Evolutionary conservation across 1,140 invertebrate genomes (phyloP).

Genomic region (Whitmania pigra): DNA sequence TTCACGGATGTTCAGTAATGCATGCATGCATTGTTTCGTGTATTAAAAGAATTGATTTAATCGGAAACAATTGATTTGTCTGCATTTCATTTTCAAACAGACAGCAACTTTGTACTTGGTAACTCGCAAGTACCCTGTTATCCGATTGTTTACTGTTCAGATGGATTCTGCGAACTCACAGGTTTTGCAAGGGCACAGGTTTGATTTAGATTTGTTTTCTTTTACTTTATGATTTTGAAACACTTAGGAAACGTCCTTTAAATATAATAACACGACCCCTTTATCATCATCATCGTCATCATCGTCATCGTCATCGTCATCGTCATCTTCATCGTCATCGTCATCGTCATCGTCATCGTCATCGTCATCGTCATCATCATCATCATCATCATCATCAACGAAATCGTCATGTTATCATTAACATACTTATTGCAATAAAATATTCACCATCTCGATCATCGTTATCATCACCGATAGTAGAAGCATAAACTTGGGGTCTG

Average conservation of each 20-base stretch:
- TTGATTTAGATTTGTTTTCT: too few species aligned
- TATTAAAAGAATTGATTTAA: too few species aligned
- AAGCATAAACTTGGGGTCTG: too few species aligned
- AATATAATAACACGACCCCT: not conserved
- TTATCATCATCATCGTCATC: slow-evolving; percentile 22
- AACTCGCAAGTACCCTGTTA: slow-evolving; percentile 83
- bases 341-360: slow-evolving; percentile 23
- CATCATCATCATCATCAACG: slow-evolving; percentile 23
- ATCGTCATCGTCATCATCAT: slow-evolving; percentile 25
- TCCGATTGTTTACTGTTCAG: slow-evolving; percentile 93
- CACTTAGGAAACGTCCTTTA: too few species aligned
- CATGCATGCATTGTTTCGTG: too few species aligned
- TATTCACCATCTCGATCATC: too few species aligned
- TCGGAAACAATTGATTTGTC: not conserved
- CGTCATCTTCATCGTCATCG: slow-evolving; percentile 24
- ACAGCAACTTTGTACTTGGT: slow-evolving; percentile 93
- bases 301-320: slow-evolving; percentile 15
- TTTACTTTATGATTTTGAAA: too few species aligned
- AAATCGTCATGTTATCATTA: slow-evolving; percentile 13
- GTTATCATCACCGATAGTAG: too few species aligned
- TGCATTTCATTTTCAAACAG: slow-evolving; percentile 49
- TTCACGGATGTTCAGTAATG: too few species aligned
- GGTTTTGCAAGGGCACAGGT: slow-evolving; percentile 74
- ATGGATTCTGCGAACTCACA: slow-evolving; percentile 92
- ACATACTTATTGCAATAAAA: too few species aligned